Evolutionary conservation across 2,797 vertebrate species (phyloP), one percentile per base, ranked within the genome.

Genomic region (Anguilla anguilla): DNA sequence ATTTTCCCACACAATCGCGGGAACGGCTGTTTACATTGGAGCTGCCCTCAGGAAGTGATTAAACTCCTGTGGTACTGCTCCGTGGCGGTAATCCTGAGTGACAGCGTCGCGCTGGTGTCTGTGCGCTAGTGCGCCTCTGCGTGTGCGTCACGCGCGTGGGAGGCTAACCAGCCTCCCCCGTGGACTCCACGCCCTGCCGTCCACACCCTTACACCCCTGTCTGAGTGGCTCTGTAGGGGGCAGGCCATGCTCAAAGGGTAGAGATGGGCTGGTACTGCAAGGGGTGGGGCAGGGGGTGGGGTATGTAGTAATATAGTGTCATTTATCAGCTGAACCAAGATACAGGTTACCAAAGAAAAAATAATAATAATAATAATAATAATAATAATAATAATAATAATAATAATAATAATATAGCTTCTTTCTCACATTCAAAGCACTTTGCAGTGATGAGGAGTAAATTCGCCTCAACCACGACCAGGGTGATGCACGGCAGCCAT

Each of bases 21-120:
- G 89, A 83, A 53, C 88, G 92, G 87, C 85, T 95, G 92, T 95
- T 95, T 95, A 94, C 91, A 93, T 86, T 93, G 87, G 86, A 85
- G 90, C 93, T 93, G 91, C 91, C 91, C 90, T 93, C 92, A 93
- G 94, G 93, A 95, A 94, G 95, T 92, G 86, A 95, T 94, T 94
- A 92, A 93, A 93, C 92, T 91, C 91, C 88, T 28, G 67, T 43
- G 87, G 90, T 91, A 90, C 88, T 84, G 86, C 22, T 86, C 89
- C 77, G 81, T 88, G 91, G 92, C 89, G 55, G 53, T 88, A 64
- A 85, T 87, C 53, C 61, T 87, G 87, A 61, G 84, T 85, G 88
- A 87, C 84, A n/a, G 74, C 22, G 35, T 5, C 84, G 64, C 0
- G 25, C 25, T 13, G 39, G 9, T 13, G 25, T 81, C 69, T 17